Conservation (phyloP, 2,797 vertebrate species). For the Hoplostethus atlanticus region DNA sequence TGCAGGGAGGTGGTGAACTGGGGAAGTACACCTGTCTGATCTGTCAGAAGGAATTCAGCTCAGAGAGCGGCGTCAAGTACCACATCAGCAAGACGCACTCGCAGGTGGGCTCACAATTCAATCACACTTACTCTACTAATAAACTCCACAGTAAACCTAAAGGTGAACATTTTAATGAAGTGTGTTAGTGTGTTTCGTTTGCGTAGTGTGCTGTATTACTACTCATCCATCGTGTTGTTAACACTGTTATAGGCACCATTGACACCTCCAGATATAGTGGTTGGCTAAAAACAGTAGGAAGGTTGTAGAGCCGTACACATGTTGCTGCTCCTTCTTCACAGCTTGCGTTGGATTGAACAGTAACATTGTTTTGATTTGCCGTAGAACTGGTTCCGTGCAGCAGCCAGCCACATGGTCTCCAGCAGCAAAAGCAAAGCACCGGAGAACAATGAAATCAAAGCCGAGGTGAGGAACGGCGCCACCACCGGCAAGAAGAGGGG, state of each 20-base stretch:
- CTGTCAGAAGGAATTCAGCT: slow-evolving; percentile 98
- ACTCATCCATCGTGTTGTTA: background rate
- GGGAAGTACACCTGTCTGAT: slow-evolving; percentile 96
- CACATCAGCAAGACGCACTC: slow-evolving; percentile 98
- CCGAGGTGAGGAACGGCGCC: slow-evolving; percentile 85
- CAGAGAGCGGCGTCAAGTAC: slow-evolving; percentile 98
- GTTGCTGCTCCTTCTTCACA: background rate
- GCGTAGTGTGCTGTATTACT: background rate
- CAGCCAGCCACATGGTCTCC: slow-evolving; percentile 85
- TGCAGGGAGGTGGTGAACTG: slow-evolving; percentile 91
- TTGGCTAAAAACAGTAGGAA: background rate
- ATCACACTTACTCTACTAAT: background rate
- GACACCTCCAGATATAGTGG: background rate
- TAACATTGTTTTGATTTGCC: slow-evolving; percentile 28
- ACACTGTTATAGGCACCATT: background rate
- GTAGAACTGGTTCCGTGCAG: slow-evolving; percentile 97
- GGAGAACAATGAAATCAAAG: slow-evolving; percentile 80
- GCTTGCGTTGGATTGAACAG: background rate
- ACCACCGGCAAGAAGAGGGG: slow-evolving; percentile 90
- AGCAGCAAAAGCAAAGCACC: slow-evolving; percentile 85
- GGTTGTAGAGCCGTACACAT: background rate
- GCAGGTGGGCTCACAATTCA: slow-evolving; percentile 84
- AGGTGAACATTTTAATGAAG: background rate
- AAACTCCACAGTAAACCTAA: background rate
- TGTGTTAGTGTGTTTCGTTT: background rate